Evolutionary conservation across 2,888 invertebrate species (phyloP).

Genomic region (Deroplatys truncata): DNA sequence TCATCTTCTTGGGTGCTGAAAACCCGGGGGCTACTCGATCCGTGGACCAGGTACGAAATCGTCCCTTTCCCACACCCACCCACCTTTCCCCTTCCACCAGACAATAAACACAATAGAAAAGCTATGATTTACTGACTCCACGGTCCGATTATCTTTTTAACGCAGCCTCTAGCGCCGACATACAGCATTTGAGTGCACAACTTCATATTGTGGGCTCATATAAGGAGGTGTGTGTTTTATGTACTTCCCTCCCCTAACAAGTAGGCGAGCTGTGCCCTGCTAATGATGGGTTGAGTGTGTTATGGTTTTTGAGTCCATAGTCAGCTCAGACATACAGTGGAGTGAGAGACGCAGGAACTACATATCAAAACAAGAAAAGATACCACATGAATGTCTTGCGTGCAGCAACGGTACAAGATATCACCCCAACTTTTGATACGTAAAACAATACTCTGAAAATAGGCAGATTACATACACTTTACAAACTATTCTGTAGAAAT

Average conservation of each 20-base stretch:
- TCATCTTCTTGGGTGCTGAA: neutral
- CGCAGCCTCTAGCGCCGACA: neutral
- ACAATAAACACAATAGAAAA: neutral
- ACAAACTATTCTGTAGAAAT: too few relatives aligned
- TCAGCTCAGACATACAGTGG: neutral
- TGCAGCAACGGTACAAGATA: neutral
- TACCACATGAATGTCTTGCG: neutral
- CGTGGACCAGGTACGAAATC: neutral
- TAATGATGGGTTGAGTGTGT: neutral
- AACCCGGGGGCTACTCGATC: neutral
- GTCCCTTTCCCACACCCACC: neutral
- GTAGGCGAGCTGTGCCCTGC: neutral
- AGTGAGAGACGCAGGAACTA: neutral
- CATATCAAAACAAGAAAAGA: neutral
- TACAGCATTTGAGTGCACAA: neutral
- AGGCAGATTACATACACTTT: too few relatives aligned
- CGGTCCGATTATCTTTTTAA: neutral
- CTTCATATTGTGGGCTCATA: neutral
- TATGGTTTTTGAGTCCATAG: neutral
- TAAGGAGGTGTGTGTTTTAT: neutral
- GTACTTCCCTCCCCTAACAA: neutral
- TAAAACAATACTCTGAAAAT: too few relatives aligned
- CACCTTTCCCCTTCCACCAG: neutral
- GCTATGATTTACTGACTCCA: neutral
- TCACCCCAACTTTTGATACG: neutral